A percentile compares a stretch with the other conserved stretches of the same genome.
phyloP scores from a whole-genome alignment of 2,797 vertebrate genomes.

The Cynopterus sphinx region DNA sequence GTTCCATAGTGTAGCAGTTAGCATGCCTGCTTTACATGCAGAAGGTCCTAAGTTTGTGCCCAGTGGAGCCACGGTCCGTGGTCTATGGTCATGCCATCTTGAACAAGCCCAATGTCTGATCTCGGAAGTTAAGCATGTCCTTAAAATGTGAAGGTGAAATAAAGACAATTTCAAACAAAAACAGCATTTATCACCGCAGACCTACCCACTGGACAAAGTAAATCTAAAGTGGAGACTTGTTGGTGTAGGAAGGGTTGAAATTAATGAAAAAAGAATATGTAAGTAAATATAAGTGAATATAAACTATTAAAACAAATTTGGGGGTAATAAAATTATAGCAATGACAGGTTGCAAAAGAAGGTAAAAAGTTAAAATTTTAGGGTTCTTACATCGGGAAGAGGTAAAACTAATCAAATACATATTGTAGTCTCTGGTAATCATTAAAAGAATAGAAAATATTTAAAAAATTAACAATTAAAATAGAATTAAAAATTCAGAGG shows the following conservation, averaged over 20 bases:
- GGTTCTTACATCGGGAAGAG: neutral
- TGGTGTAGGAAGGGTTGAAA: neutral
- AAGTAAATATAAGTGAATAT: neutral
- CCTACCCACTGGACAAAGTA: neutral
- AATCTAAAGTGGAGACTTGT: neutral
- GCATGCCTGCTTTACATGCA: no score
- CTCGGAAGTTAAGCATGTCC: no score
- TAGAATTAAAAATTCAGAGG: neutral
- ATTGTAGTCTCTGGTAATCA: slow-evolving; percentile 23
- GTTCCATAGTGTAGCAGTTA: no score
- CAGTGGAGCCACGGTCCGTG: no score
- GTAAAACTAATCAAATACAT: neutral
- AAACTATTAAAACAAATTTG: neutral
- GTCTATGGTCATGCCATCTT: no score
- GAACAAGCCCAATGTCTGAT: no score
- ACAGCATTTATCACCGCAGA: neutral
- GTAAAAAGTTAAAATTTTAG: neutral
- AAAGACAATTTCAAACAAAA: neutral
- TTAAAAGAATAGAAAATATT: slow-evolving; percentile 5
- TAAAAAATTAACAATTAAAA: neutral
- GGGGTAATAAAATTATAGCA: neutral
- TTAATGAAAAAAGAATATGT: neutral
- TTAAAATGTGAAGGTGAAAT: slow-evolving; percentile 6
- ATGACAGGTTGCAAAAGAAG: neutral
- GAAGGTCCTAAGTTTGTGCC: no score